Base-by-base conservation (phyloP, 2,113 vertebrate species). In the Lethenteron camtschaticum region DNA sequence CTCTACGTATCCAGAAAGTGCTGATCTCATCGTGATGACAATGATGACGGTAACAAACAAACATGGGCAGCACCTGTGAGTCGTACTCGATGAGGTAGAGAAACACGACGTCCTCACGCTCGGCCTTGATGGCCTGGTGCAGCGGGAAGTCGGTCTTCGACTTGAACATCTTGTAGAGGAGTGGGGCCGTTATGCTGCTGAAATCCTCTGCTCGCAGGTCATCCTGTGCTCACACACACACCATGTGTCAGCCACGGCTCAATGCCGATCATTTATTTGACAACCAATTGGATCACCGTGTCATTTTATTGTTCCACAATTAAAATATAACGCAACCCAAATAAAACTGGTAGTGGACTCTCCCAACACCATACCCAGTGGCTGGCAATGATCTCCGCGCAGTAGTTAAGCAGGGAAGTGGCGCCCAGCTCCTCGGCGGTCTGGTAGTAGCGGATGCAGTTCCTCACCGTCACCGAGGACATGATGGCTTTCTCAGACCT, bases 401-500 rank as follows among this genome's bases (percentile, higher is more conserved):
- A 99, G 73, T 99, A 99, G 77, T 96, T 99, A 79, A 99, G 86
- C 20, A 99, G 74, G 0, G 91, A 88, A 76, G 78, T 75, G 73
- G 90, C 94, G 66, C 85, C 83, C 57, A 99, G 84, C 73, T 99
- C 94, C 77, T 96, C 94, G 0, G 94, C 94, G 2, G 91, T 99
- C 79, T 99, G 94, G 75, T 99, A 99, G 81, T 96, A 99, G 55
- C 90, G 84, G 75, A 99, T 99, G 72, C 94, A 99, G 79, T 99
- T 99, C 77, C 94, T 87, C 71, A 96, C 91, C 14, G 94, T 99
- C 73, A 99, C 94, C 0, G 90, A 83, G 1, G 94, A 95, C 94
- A 99, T 96, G 4, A 99, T 88, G 8, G 90, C 88, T 73, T 96
- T 96, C 75, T 99, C 94, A 83, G 91, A 99, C 73, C 94, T 99